Evolutionary conservation across 2,888 invertebrate genomes (phyloP), one percentile per base, ranked within the genome.

Genomic region (Nomada fucata): DNA sequence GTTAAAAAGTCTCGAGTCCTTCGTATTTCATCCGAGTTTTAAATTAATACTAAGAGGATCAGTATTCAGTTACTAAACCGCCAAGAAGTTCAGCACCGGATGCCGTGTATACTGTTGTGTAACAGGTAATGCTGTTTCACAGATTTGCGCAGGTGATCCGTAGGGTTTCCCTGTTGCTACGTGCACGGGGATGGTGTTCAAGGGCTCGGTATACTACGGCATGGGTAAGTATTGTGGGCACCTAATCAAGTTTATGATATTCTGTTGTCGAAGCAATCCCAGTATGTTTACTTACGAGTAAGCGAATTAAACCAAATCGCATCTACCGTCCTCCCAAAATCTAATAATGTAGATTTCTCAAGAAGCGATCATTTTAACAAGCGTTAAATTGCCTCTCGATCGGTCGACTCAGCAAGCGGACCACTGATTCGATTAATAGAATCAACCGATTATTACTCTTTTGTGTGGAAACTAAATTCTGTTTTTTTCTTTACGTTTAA

Each of bases 111-210:
- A 64, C 23, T 20, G 76, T 77, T 73, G 64, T 52, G 29, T 52
- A 72, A 76, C 72, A 44, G n/a, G 76, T 76, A 73, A 76, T 73
- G 64, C 64, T 59, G 23, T 59, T 77, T 59, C 42, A 15, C 29
- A 64, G 55, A 64, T 64, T 73, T 47, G 44, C 47, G 11, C 20
- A 13, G n/a, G 53, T 42, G n/a, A 69, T 53, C 53, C 20, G 26
- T 50, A 18, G 26, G 73, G 73, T 65, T 77, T 73, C 71, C 23
- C 72, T 72, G 63, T 64, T 57, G 69, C 59, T 42, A 42, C 20
- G 53, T 20, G 53, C 23, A 23, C 23, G n/a, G 36, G 20, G 15
- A 64, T 44, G 23, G 50, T 15, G 59, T 29, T 57, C 57, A 57
- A 65, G 44, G 36, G 57, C 47, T 61, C 36, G 1, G 2, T 1